A percentile compares a stretch with the other conserved stretches of the same genome.
These are phyloP conservation scores for Thymallus thymallus DNA, from an alignment of 2,113 vertebrate genomes.

Conservation along the genomic window DNA sequence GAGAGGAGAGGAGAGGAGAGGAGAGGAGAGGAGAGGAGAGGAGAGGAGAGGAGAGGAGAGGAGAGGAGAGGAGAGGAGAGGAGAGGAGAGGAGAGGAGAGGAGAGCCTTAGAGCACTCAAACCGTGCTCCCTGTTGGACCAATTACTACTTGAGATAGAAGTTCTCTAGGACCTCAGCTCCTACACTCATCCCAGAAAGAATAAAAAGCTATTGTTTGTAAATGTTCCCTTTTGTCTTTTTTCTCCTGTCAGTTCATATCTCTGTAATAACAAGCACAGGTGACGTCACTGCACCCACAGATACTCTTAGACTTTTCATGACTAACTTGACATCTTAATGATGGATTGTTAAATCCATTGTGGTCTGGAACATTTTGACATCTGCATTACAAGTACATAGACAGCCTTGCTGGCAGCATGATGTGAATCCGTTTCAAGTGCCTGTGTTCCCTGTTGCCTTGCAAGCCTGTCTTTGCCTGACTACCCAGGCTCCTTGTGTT, in stretches of 20 bases:
- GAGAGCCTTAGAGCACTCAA: conserved; percentile 31
- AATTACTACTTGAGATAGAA: not conserved
- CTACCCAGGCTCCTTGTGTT: no score
- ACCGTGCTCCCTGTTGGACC: conserved; percentile 12
- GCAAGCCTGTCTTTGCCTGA: no score
- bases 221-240: not conserved
- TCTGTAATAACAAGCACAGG: not conserved
- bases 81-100: conserved; percentile 47
- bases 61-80: conserved; percentile 16
- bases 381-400: no score
- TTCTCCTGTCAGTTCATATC: not conserved
- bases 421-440: not conserved
- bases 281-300: no score
- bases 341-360: no score
- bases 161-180: not conserved
- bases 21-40: conserved; percentile 54
- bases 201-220: not conserved
- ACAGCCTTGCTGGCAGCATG: not conserved
- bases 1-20: conserved; percentile 61
- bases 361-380: no score
- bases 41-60: conserved; percentile 44
- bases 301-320: no score
- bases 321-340: no score
- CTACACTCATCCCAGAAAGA: not conserved
- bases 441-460: not conserved